A percentile compares a stretch with the other conserved stretches of the same genome.
These are phyloP conservation scores for Coecobrya sp. DNA, from an alignment of 2,888 invertebrate species.

Conservation along the genomic window DNA sequence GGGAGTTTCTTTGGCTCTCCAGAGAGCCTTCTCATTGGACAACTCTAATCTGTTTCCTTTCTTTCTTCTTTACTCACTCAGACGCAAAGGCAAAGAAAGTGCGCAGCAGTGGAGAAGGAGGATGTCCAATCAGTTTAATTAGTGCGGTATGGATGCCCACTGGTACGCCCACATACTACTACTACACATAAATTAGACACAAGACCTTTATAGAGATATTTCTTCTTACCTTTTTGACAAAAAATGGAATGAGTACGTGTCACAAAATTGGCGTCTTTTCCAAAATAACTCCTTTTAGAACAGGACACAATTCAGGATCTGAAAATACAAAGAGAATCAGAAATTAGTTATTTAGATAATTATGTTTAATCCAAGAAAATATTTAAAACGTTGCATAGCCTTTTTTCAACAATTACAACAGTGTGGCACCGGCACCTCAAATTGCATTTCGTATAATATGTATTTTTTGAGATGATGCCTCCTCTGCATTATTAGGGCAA, in stretches of 20 bases:
- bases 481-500: constrained; percentile 49
- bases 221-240: constrained; percentile 60
- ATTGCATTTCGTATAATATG: background rate
- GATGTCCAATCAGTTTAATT: constrained; percentile 67
- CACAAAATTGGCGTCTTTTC: background rate
- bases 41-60: constrained; percentile 67
- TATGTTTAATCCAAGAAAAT: background rate
- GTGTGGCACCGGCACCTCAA: too few relatives aligned
- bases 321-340: constrained; percentile 19
- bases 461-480: constrained; percentile 37
- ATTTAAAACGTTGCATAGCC: background rate
- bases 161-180: constrained; percentile 58
- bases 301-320: constrained; percentile 8
- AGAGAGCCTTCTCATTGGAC: constrained; percentile 75
- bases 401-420: background rate
- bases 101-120: constrained; percentile 69
- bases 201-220: background rate
- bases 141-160: constrained; percentile 54
- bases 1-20: constrained; percentile 77
- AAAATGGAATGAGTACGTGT: background rate
- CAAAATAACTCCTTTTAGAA: background rate
- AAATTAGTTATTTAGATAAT: background rate
- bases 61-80: constrained; percentile 23
- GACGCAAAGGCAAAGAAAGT: constrained; percentile 60
- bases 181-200: background rate